These are phyloP conservation scores for Helarctos malayanus DNA, from an alignment of 2,797 vertebrate species.

Conservation along the genomic window DNA sequence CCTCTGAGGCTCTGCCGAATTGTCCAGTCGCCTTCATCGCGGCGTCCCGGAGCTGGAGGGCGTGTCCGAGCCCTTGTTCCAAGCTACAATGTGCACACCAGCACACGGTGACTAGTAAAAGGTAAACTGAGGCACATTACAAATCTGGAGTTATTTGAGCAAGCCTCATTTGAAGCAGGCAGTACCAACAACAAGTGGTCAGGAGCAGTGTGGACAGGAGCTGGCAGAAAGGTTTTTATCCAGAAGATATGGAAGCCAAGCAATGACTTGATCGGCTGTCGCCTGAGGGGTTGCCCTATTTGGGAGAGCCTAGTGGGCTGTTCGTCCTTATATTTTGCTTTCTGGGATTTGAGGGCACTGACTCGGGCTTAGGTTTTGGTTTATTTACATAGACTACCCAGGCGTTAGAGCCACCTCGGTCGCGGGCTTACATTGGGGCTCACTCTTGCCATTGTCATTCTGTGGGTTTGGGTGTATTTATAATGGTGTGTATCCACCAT, in stretches of 20 bases:
- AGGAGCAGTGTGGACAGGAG: background rate
- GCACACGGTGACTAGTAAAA: background rate
- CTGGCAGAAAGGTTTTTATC: background rate
- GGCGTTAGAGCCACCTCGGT: background rate
- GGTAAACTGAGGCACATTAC: background rate
- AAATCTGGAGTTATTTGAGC: background rate
- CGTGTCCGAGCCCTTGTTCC: background rate
- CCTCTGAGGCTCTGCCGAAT: background rate
- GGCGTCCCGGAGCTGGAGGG: background rate
- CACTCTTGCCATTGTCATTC: background rate
- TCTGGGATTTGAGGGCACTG: background rate
- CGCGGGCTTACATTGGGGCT: background rate
- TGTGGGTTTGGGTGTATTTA: background rate
- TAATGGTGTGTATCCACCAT: background rate
- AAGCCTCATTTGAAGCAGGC: background rate
- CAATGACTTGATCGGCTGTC: background rate
- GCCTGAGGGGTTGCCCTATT: background rate
- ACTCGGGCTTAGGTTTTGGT: background rate
- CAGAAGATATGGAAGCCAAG: background rate
- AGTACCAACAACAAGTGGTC: background rate
- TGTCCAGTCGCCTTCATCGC: background rate
- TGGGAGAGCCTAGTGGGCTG: background rate
- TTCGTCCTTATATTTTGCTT: background rate
- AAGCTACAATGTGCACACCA: accelerated
- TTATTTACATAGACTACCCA: background rate